Base-by-base conservation (phyloP, 1,140 invertebrate species). In the Drosophila asahinai region DNA sequence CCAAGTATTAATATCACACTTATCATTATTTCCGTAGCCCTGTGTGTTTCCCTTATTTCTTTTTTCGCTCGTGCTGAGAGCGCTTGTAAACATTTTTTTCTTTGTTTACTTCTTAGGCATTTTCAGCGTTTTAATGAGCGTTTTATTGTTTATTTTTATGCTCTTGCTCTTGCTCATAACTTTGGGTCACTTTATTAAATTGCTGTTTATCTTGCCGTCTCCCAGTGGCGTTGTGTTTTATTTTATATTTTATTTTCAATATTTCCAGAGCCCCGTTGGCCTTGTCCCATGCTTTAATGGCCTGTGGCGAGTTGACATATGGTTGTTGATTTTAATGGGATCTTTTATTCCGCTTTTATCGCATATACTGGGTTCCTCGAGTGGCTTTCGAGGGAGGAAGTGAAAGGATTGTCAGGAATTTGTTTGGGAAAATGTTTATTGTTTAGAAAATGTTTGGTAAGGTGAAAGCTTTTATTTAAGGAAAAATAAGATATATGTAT, bases 1-100 rank as follows among this genome's bases (percentile, higher is more conserved):
- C 27, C 65, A 66, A 73, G 79, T 87, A 83, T 77, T 87, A 89
- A 87, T 89, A 87, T 83, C 83, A 80, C 80, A 83, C 83, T 89
- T 87, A 80, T 57, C 36, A 57, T 87, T 89, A 80, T 81, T 81
- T 77, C 47, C 68, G 51, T 64, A 63, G 33, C 58, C 48, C 63
- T 22, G n/a, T 36, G 27, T 36, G 8, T 38, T 45, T 42, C 14
- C 54, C 45, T 72, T 42, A 25, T 51, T 33, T 38, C 42, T 51
- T 19, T 30, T 61, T 27, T 38, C 11, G 27, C 49, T 55, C 54
- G 38, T 62, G 19, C 67, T 33, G 40, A 47, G 55, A 30, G 48
- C 67, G 40, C 63, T 48, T 71, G 67, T 71, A 71, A 52, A 51
- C 70, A 61, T 52, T 48, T 60, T 30, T 43, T 73, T 17, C 68